Conservation (phyloP, 2,888 invertebrate species). For the Pyrrhosoma nymphula region DNA sequence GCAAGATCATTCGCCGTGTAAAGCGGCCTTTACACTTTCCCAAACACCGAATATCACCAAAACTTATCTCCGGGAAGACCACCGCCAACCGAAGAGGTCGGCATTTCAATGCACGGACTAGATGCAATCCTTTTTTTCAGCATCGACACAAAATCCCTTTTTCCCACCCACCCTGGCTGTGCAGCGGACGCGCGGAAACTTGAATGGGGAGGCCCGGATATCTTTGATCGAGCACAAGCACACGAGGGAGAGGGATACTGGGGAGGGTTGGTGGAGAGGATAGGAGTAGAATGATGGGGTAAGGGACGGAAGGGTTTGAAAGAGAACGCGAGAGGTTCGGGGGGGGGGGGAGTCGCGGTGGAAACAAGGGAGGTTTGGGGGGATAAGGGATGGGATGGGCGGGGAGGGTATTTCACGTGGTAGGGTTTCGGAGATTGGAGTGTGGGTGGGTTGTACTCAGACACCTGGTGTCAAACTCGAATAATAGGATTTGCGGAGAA, state of each 20-base stretch:
- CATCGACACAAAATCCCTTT: neutral
- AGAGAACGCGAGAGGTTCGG: neutral
- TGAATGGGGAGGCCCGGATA: neutral
- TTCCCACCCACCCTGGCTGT: neutral
- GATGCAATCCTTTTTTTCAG: neutral
- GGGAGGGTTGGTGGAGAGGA: neutral
- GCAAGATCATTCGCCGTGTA: too few species aligned
- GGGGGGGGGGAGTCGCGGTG: neutral
- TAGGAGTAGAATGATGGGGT: neutral
- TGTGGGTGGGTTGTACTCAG: slow-evolving; percentile 34
- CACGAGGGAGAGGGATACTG: too few species aligned
- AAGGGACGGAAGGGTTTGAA: neutral
- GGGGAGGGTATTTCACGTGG: neutral
- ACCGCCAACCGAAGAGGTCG: neutral
- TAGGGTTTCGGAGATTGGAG: neutral
- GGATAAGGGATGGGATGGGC: neutral
- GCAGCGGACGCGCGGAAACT: neutral
- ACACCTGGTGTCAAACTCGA: slow-evolving; percentile 67
- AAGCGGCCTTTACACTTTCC: too few species aligned
- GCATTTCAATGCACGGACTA: neutral
- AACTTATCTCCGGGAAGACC: too few species aligned
- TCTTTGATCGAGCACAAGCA: neutral
- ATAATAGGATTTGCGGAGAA: slow-evolving; percentile 56
- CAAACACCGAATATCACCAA: too few species aligned
- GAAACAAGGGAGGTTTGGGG: neutral